A percentile compares a stretch with the other conserved stretches of the same genome.
Conservation (phyloP, 2,888 invertebrate genomes). For the Biston betularia region DNA sequence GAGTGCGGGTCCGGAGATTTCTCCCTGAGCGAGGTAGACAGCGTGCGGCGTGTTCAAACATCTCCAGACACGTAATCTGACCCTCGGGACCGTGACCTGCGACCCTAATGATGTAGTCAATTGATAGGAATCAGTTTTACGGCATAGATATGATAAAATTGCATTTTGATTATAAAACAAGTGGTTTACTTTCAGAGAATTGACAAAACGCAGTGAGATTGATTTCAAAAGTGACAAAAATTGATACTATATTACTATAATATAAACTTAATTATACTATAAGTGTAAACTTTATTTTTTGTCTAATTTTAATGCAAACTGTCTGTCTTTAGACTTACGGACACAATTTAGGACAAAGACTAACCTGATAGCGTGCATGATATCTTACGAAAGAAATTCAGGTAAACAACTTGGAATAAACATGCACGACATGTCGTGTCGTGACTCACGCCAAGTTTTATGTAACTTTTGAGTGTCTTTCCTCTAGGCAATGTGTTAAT, state of each 20-base stretch:
- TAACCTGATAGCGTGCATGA: not conserved
- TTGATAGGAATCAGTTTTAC: constrained; percentile 5
- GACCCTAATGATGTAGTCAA: constrained; percentile 4
- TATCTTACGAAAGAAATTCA: not conserved
- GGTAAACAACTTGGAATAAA: not conserved
- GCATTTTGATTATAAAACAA: not conserved
- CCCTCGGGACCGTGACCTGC: constrained; percentile 19
- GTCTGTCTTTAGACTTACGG: no score
- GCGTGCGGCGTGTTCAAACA: constrained; percentile 21
- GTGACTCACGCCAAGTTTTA: constrained; percentile 25
- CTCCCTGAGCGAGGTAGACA: constrained; percentile 3
- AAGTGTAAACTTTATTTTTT: not conserved
- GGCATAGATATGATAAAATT: not conserved
- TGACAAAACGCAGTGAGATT: not conserved
- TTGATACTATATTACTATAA: no score
- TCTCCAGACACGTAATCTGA: constrained; percentile 17
- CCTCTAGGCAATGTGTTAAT: not conserved
- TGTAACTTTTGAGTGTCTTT: not conserved
- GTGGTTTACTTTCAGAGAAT: not conserved
- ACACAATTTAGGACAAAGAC: not conserved
- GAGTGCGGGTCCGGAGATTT: constrained; percentile 3
- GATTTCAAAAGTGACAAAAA: no score
- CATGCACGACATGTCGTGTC: not conserved
- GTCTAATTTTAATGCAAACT: not conserved
- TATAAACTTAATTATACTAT: no score